Evolutionary conservation across 2,888 invertebrate genomes (phyloP).

Genomic region (Meandrusa payeni): DNA sequence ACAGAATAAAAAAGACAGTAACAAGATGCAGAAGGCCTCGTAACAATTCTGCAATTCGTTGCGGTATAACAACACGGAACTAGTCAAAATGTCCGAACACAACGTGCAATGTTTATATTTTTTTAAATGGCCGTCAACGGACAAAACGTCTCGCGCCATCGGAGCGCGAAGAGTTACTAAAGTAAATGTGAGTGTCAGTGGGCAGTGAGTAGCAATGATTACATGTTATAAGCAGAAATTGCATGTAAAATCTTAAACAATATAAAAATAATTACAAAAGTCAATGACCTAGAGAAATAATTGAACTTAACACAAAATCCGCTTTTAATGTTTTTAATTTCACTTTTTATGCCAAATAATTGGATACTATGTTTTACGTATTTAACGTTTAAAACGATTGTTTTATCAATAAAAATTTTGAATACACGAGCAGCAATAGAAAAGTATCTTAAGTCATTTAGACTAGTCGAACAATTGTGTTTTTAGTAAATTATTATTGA

Average conservation of each 20-base stretch:
- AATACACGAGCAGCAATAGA: no score
- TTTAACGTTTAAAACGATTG: no score
- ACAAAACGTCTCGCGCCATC: conserved; percentile 51
- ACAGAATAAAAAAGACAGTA: conserved; percentile 20
- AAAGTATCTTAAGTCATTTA: no score
- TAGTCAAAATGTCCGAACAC: conserved; percentile 28
- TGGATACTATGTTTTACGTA: no score
- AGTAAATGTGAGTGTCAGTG: conserved; percentile 29
- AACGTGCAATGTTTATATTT: conserved; percentile 26
- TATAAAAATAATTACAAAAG: conserved; percentile 1
- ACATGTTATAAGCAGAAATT: conserved; percentile 21
- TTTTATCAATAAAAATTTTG: no score
- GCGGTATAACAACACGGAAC: conserved; percentile 25
- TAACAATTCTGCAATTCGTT: conserved; percentile 26
- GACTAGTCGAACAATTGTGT: no score
- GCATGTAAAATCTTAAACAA: conserved; percentile 2
- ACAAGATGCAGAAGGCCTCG: conserved; percentile 25
- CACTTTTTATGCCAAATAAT: no score
- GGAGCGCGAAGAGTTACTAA: conserved; percentile 57
- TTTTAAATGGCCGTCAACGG: conserved; percentile 38
- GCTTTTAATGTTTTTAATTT: no score
- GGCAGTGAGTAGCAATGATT: conserved; percentile 26
- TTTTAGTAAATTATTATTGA: no score
- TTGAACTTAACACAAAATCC: neutral
- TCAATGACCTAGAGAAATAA: neutral